A percentile compares a stretch with the other conserved stretches of the same genome.
Conservation (phyloP, 2,888 invertebrate genomes). For the Pristionchus japonicus region DNA sequence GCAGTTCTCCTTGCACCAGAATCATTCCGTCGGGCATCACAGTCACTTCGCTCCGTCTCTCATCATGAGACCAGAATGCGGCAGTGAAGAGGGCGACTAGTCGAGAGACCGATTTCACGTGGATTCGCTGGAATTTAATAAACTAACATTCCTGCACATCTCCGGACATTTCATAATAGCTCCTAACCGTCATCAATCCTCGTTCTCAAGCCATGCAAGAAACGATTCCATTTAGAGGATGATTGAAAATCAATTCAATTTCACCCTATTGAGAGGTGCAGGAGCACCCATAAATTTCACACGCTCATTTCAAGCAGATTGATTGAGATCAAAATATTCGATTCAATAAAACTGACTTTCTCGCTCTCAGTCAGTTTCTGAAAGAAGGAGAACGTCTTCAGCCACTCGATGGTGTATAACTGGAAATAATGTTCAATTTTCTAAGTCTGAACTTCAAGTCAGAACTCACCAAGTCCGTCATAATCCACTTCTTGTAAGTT, state of each 20-base stretch:
- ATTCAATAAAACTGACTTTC: not conserved
- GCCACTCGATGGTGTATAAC: not conserved
- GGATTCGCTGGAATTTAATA: not conserved
- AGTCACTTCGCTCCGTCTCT: not conserved
- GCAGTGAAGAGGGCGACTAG: not conserved
- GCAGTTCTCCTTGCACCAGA: not conserved
- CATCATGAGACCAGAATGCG: not conserved
- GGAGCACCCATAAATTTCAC: too few relatives aligned
- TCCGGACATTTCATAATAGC: too few relatives aligned
- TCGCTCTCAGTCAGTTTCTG: not conserved
- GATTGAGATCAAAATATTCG: too few relatives aligned
- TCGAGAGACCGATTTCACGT: not conserved
- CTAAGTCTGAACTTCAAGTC: not conserved
- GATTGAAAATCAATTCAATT: not conserved
- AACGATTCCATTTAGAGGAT: too few relatives aligned
- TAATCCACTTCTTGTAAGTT: not conserved
- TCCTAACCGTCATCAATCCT: too few relatives aligned
- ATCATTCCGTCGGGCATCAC: not conserved
- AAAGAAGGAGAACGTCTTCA: slow-evolving; percentile 38
- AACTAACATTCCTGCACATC: too few relatives aligned
- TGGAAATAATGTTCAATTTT: too few relatives aligned
- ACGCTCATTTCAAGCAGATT: too few relatives aligned
- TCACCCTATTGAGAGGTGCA: too few relatives aligned
- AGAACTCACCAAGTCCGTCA: not conserved
- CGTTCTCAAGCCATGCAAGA: too few relatives aligned